Conservation (phyloP, 2,797 vertebrate species). For the Rhadinocentrus ornatus region DNA sequence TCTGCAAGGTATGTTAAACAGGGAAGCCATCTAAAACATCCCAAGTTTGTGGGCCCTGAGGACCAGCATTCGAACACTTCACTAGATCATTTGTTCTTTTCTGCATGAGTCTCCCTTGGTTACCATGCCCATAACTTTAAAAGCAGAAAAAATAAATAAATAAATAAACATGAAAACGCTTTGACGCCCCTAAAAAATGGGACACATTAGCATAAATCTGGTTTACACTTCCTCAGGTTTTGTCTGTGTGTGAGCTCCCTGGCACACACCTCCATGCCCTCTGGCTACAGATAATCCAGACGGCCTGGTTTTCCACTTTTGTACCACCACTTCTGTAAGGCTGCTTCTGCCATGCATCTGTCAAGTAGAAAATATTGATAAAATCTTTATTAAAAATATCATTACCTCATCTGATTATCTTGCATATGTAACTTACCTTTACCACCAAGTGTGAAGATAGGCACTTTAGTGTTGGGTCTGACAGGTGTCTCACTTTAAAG, state of each 20-base stretch:
- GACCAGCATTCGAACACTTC: background rate
- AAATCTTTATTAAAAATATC: background rate
- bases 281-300: conserved; percentile 40
- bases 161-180: conserved; percentile 8
- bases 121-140: no score
- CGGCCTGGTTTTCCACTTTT: conserved; percentile 11
- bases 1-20: no score
- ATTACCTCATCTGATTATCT: conserved; percentile 16
- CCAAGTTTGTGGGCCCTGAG: background rate
- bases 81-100: background rate
- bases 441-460: conserved; percentile 17
- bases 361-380: conserved; percentile 22
- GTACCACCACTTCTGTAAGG: background rate
- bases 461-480: conserved; percentile 3
- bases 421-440: background rate
- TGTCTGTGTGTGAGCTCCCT: conserved; percentile 5
- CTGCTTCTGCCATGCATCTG: conserved; percentile 9
- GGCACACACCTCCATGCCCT: conserved; percentile 26
- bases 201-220: conserved; percentile 35
- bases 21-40: background rate
- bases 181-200: conserved; percentile 31
- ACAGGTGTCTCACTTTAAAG: background rate
- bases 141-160: background rate
- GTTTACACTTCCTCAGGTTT: conserved; percentile 4
- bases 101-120: background rate